phyloP scores from a whole-genome alignment of 2,113 vertebrate genomes.

The Struthidea cinerea region DNA sequence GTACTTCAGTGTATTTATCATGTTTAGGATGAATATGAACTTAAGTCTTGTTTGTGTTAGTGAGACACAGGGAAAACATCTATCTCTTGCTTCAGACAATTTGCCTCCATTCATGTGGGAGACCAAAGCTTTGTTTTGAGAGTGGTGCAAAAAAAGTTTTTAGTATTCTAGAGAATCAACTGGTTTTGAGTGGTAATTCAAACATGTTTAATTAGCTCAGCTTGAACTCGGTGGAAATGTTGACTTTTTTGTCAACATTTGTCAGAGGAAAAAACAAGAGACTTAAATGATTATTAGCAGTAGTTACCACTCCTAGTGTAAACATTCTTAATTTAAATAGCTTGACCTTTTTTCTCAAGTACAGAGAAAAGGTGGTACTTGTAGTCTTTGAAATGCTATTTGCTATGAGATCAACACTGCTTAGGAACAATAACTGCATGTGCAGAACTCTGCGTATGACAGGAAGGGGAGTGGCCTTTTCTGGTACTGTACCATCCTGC shows the following conservation, averaged over 20 bases:
- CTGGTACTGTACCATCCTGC: neutral
- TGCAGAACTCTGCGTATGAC: fast-evolving
- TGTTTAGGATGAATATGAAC: neutral
- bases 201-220: neutral
- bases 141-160: neutral
- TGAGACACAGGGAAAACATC: neutral
- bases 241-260: neutral
- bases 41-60: neutral
- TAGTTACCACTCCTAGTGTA: neutral
- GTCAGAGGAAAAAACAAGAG: neutral
- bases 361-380: neutral
- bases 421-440: neutral
- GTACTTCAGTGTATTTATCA: neutral
- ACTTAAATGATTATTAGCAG: neutral
- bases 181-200: neutral
- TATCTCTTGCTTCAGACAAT: neutral
- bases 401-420: neutral
- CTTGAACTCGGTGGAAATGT: neutral
- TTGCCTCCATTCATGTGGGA: neutral
- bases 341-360: neutral
- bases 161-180: neutral
- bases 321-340: neutral
- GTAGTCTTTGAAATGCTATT: neutral
- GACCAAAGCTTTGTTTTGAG: neutral
- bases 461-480: neutral